Percentiles rank a stretch among this genome's conserved stretches.
Conservation (phyloP, 1,140 invertebrate species). For the Bombyx mori region ASM3026992v2 NC_085132.1:218501-219000, state of each 20-base stretch:
- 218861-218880: too few relatives aligned
- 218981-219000: too few relatives aligned
- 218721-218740: too few relatives aligned
- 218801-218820: not conserved
- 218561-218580: not conserved
- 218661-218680: conserved; percentile 43
- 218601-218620: conserved; percentile 55
- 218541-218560: not conserved
- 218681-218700: conserved; percentile 36
- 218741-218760: not conserved
- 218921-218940: too few relatives aligned
- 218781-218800: not conserved
- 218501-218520: not conserved
- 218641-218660: conserved; percentile 47
- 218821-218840: too few relatives aligned
- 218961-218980: too few relatives aligned
- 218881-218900: too few relatives aligned
- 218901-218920: too few relatives aligned
- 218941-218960: too few relatives aligned
- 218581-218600: conserved; percentile 37
- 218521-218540: not conserved
- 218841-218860: too few relatives aligned
- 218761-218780: not conserved
- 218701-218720: conserved; percentile 8
- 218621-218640: conserved; percentile 49